Base-by-base conservation (phyloP, 2,797 vertebrate species). In the Trachurus trachurus region DNA sequence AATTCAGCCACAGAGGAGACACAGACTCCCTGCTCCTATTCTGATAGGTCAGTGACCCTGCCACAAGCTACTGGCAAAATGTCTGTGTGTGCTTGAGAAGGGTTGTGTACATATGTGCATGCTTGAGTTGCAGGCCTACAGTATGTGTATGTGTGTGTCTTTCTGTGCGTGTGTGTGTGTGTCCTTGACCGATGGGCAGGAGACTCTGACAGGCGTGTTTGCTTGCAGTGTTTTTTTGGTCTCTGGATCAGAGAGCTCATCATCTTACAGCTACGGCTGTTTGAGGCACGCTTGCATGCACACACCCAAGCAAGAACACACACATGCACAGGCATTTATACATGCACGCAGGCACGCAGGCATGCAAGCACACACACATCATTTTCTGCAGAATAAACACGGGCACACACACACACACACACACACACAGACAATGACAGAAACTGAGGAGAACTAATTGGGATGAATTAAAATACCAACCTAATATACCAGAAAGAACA, bases 151-250 rank as follows among this genome's bases (percentile, higher is more conserved):
- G 26, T 26, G 3, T 26, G 66, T 57, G 52, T 56, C 13, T 60
- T 63, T 60, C 22, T 64, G 44, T 60, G 57, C 58, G 37, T 34
- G 31, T 34, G 31, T 81, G 26, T 80, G 80, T 86, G 78, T 87
- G 88, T 80, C 91, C 90, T 92, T 94, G 92, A 89, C 90, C 88
- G 26, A 84, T 87, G 90, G 92, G 88, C 91, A 93, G 90, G 88
- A 91, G 89, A 90, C 87, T 92, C 79, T 93, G 90, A 90, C 89
- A 89, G 81, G 74, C 82, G 86, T 87, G 81, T 89, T 91, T 75
- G 87, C 92, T 89, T 11, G 40, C 57, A 86, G 92, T 78, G 3
- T 66, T 82, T 90, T 73, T 83, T 86, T 73, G 73, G 79, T 89
- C 85, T 89, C 72, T 93, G 85, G 88, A 92, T 91, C 84, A 86